A percentile compares a stretch with the other conserved stretches of the same genome.
phyloP scores from a whole-genome alignment of 2,113 vertebrate species.

The Rhinogobius similis region DNA sequence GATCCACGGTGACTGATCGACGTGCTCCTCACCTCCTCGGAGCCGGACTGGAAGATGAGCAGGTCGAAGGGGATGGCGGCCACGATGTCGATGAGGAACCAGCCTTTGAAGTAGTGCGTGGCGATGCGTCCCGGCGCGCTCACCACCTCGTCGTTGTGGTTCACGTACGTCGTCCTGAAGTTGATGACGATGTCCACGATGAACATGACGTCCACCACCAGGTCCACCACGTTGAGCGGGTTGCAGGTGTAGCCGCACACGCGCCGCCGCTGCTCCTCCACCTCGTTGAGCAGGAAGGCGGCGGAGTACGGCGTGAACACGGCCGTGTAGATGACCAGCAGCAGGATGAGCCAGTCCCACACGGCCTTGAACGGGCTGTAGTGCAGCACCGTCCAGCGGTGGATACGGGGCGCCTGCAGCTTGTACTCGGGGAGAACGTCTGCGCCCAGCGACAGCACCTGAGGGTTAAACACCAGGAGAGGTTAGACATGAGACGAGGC shows the following conservation, averaged over 20 bases:
- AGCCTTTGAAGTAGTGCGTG: constrained; percentile 98
- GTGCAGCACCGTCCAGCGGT: constrained; percentile 96
- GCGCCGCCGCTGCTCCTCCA: constrained; percentile 84
- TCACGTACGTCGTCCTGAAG: constrained; percentile 99
- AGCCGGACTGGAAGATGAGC: constrained; percentile 92
- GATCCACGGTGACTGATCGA: no score
- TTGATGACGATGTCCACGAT: constrained; percentile 98
- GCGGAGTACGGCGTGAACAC: constrained; percentile 96
- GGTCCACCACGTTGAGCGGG: constrained; percentile 94
- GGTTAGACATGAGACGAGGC: no score
- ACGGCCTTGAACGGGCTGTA: constrained; percentile 98
- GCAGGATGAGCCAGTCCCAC: constrained; percentile 98
- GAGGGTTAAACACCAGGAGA: not conserved
- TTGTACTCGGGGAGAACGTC: constrained; percentile 97
- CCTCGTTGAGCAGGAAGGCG: constrained; percentile 93
- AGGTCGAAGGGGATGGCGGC: constrained; percentile 97
- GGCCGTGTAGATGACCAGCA: constrained; percentile 97
- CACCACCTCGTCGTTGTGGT: constrained; percentile 96
- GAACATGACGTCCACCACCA: constrained; percentile 99
- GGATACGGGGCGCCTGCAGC: constrained; percentile 93
- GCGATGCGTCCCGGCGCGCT: constrained; percentile 93
- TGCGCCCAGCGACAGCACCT: constrained; percentile 95
- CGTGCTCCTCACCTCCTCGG: constrained; percentile 94
- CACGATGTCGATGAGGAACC: constrained; percentile 99
- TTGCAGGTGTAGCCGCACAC: constrained; percentile 92